Base-by-base conservation (phyloP, 2,113 vertebrate species). In the Ardeotis arabs region DNA sequence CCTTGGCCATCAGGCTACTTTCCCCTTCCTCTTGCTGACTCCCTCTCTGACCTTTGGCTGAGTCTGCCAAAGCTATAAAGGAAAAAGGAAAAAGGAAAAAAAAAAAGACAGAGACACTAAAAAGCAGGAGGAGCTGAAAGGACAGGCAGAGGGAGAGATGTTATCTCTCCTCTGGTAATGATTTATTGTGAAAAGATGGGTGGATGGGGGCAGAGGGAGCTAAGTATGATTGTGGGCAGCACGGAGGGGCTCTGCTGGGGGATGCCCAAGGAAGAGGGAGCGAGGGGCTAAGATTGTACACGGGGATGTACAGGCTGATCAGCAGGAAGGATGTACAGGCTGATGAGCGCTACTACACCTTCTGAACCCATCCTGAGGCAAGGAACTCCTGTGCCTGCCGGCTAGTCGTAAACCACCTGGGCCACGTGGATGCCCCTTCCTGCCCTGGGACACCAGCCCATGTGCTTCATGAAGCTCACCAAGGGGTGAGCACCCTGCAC, bases 11-110 rank as follows among this genome's bases (percentile, higher is more conserved):
- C 52, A 70, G 35, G 80, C 75, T 82, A 60, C 47, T 93, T 92
- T 88, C 85, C 92, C 80, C 86, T 96, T 95, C 89, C 95, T 96
- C 80, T 89, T 88, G 91, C 77, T 94, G 50, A 67, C 62, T 91
- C 87, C 68, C 73, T 91, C 0, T 1, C 53, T 96, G 95, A 96
- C 96, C 95, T 97, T 95, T 83, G 73, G 47, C 70, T 76, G 31
- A 64, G 84, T 83, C 59, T 90, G 76, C 33, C 33, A 16, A 66
- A 56, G 77, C 63, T 63, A 55, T 47, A 81, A 90, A 92, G 84
- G 90, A 90, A 91, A 96, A 94, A 59, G 31, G 25, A 49, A 78
- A 90, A 85, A 67, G 44, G 12, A n/a, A 56, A 24, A 35, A 63
- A 41, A 19, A 33, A 21, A 9, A 49, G 27, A 37, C 24, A 27